Percentiles rank a stretch among this genome's conserved stretches.
Evolutionary conservation across 2,113 vertebrate genomes (phyloP).

Genomic region (Suncus etruscus): DNA sequence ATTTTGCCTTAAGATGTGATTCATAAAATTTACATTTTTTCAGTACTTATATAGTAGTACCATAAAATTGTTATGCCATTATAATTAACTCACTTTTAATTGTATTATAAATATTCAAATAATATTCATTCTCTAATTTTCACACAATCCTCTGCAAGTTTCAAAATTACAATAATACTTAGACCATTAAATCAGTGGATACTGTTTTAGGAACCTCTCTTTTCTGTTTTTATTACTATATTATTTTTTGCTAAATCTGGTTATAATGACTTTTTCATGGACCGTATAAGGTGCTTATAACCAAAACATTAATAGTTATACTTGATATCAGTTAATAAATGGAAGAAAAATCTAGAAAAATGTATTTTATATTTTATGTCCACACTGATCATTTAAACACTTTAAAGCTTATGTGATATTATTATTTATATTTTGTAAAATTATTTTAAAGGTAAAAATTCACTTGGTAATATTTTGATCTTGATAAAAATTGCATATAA

Average conservation of each 20-base stretch:
- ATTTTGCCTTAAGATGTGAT: not conserved
- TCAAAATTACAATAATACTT: slow-evolving; percentile 28
- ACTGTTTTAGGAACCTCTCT: slow-evolving; percentile 6
- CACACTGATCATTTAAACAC: not conserved
- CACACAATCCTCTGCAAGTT: not conserved
- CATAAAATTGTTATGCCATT: not conserved
- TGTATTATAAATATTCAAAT: slow-evolving; percentile 19
- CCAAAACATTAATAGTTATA: not conserved
- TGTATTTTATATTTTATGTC: not conserved
- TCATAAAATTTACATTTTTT: not conserved
- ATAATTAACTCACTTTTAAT: not conserved
- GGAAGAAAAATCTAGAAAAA: not conserved
- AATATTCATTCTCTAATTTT: slow-evolving; percentile 9
- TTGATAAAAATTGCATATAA: not conserved
- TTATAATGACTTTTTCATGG: not conserved
- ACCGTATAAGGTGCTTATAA: slow-evolving; percentile 8
- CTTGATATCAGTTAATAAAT: not conserved
- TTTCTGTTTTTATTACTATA: slow-evolving; percentile 24
- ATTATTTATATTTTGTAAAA: not conserved
- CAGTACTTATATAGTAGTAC: not conserved
- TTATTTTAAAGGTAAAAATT: slow-evolving; percentile 16
- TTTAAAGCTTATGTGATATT: not conserved
- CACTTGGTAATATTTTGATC: slow-evolving; percentile 38
- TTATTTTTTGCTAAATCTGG: slow-evolving; percentile 56
- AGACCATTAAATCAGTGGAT: slow-evolving; percentile 25